Evolutionary conservation across 1,140 invertebrate species (phyloP).

Genomic region (Aphaenogaster ashmeadi): DNA sequence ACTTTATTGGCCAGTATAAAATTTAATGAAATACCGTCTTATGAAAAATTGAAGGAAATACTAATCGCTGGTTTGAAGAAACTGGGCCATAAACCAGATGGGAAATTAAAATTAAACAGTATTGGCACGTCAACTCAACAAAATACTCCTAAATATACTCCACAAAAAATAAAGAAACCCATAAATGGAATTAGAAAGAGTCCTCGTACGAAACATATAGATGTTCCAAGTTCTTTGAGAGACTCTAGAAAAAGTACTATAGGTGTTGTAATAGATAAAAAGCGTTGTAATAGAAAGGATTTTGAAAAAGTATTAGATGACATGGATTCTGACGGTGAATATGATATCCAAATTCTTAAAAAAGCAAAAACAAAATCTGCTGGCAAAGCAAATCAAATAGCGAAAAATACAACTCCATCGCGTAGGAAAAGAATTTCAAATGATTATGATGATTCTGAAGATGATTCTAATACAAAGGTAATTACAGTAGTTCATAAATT

Average conservation of each 20-base stretch:
- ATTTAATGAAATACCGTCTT: conserved; percentile 83
- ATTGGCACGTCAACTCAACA: not conserved
- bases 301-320: conserved; percentile 78
- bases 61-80: conserved; percentile 80
- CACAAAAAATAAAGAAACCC: conserved; percentile 68
- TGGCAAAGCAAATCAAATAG: conserved; percentile 8
- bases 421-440: conserved; percentile 39
- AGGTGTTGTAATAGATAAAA: conserved; percentile 81
- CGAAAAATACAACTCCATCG: conserved; percentile 61
- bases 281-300: conserved; percentile 79
- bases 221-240: conserved; percentile 50
- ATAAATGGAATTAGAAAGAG: conserved; percentile 61
- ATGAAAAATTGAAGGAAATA: conserved; percentile 82
- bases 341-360: conserved; percentile 83
- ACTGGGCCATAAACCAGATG: conserved; percentile 79
- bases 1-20: conserved; percentile 76
- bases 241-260: conserved; percentile 80
- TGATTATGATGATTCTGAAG: conserved; percentile 29
- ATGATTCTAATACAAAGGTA: conserved; percentile 74
- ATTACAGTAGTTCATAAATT: not conserved
- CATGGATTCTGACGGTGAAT: conserved; percentile 83
- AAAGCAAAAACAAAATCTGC: conserved; percentile 71
- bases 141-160: conserved; percentile 34
- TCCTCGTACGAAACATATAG: conserved; percentile 66
- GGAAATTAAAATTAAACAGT: conserved; percentile 81